Conservation (phyloP, 2,888 invertebrate species). For the Zhuqinia jingwanae region DNA sequence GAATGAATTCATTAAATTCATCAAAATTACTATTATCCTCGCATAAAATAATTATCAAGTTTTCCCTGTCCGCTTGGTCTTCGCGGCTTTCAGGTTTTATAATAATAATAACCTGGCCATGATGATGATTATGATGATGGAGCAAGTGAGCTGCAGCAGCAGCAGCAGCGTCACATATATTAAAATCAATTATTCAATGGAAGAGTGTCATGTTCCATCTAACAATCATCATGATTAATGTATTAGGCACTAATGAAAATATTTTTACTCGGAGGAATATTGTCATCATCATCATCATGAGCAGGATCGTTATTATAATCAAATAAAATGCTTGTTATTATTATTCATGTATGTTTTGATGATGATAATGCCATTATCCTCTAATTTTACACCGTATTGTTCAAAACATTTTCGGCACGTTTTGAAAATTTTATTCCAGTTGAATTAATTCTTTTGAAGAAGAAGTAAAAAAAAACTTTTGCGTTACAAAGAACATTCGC, state of each 20-base stretch:
- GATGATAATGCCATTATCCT: conserved; percentile 8
- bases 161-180: conserved; percentile 36
- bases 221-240: conserved; percentile 67
- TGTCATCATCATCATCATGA: conserved; percentile 54
- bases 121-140: too few relatives aligned
- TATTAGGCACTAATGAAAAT: conserved; percentile 62
- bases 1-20: conserved; percentile 73
- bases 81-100: background rate
- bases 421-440: conserved; percentile 7
- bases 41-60: conserved; percentile 49
- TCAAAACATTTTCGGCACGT: conserved; percentile 41
- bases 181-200: conserved; percentile 67
- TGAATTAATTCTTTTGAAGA: conserved; percentile 13
- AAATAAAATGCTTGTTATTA: conserved; percentile 57
- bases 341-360: background rate
- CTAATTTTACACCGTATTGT: conserved; percentile 38
- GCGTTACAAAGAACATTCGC: background rate
- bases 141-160: too few relatives aligned
- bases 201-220: conserved; percentile 58
- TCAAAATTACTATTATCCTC: conserved; percentile 52
- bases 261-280: conserved; percentile 52
- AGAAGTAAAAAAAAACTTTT: background rate
- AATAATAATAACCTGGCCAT: too few relatives aligned
- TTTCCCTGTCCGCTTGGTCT: background rate
- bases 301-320: conserved; percentile 50